Percentiles rank a stretch among this genome's conserved stretches.
Evolutionary conservation across 2,113 vertebrate species (phyloP).

Genomic region (Ovis aries): ARS-UI_Ramb_v3.0 NC_056057.1:11084001-11084500

Average conservation of each 20-base stretch:
- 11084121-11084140: conserved; percentile 12
- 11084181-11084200: conserved; percentile 21
- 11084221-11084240: conserved; percentile 38
- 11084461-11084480: conserved; percentile 33
- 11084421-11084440: conserved; percentile 36
- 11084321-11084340: background rate
- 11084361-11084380: conserved; percentile 59
- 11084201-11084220: background rate
- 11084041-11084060: conserved; percentile 25
- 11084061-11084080: background rate
- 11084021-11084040: background rate
- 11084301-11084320: conserved; percentile 22
- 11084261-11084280: conserved; percentile 6
- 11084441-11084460: conserved; percentile 3
- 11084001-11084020: background rate
- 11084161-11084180: background rate
- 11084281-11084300: conserved; percentile 42
- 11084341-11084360: conserved; percentile 32
- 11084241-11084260: conserved; percentile 34
- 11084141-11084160: conserved; percentile 19
- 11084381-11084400: conserved; percentile 37
- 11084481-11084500: conserved; percentile 60
- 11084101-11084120: background rate
- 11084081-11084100: background rate
- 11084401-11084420: conserved; percentile 21